Percentiles rank a stretch among this genome's conserved stretches.
phyloP scores from a whole-genome alignment of 2,797 vertebrate species.

The Clarias pachynema region DNA sequence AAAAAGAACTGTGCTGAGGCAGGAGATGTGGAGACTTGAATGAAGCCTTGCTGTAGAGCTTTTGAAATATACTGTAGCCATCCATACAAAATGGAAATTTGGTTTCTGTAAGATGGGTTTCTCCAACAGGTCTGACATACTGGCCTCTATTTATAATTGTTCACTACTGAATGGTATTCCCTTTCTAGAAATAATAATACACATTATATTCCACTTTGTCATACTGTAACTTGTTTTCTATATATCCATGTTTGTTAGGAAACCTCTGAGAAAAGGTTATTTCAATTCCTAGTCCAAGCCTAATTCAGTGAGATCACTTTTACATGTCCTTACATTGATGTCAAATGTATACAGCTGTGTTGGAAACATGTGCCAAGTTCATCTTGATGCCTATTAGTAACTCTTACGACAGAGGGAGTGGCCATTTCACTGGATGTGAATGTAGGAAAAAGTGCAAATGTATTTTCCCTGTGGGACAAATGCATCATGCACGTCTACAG shows the following conservation, averaged over 20 bases:
- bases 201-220: not conserved
- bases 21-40: too few species aligned
- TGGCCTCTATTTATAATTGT: too few species aligned
- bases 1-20: too few species aligned
- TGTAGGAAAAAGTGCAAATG: conserved; percentile 63
- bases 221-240: not conserved
- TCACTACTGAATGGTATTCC: not conserved
- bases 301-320: conserved; percentile 72
- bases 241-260: not conserved
- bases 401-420: conserved; percentile 65
- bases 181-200: not conserved
- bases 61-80: too few species aligned
- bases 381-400: conserved; percentile 70
- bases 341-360: conserved; percentile 70
- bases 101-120: too few species aligned
- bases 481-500: conserved; percentile 57
- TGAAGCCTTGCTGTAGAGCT: too few species aligned
- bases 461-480: conserved; percentile 66
- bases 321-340: conserved; percentile 58
- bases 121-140: not conserved
- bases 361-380: conserved; percentile 66
- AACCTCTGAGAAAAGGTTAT: conserved; percentile 19
- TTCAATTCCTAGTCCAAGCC: conserved; percentile 49
- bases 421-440: conserved; percentile 64
- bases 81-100: too few species aligned